Base-by-base conservation (phyloP, 2,113 vertebrate species). In the Motacilla alba region DNA sequence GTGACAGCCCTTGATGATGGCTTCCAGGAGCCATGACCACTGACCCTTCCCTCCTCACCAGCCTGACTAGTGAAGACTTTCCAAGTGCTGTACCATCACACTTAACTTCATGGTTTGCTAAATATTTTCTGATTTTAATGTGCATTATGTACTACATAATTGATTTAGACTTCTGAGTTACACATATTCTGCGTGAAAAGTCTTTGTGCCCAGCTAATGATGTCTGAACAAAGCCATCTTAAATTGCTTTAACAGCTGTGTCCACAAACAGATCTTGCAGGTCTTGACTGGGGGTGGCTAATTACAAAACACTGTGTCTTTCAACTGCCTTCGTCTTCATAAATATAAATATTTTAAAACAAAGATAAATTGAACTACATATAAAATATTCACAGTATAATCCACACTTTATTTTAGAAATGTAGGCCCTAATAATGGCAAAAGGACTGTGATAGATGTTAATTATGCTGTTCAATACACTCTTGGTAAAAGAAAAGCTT, bases 21-120 rank as follows among this genome's bases (percentile, higher is more conserved):
- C 23, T 63, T 15, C 7, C 1, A 15, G 15, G 22, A 79, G 5
- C 19, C 2, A 0, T n/a, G n/a, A 23, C 26, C 24, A 15, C 14
- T 3, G 9, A 85, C 56, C 20, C 21, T 60, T 62, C 20, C 12
- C 9, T 56, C 23, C 23, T 47, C 33, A 35, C 13, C 1, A 1
- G 1, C 7, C 11, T 5, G 1, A 13, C 11, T 43, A 6, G 7
- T 63, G 26, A 63, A 59, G 35, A 13, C 6, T 79, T 15, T 78
- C 35, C 13, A 17, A 8, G 7, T 60, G 26, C 23, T 83, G 5
- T 26, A 75, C 5, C 1, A 4, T 31, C 15, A 73, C 19, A 44
- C n/a, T n/a, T 53, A 75, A 70, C 22, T 12, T 56, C 22, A 13
- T 28, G 17, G 10, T 27, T 69, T 81, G 10, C 10, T 89, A 56